These are phyloP conservation scores for Lithosia quadra DNA, from an alignment of 2,888 invertebrate genomes.

Conservation along the genomic window DNA sequence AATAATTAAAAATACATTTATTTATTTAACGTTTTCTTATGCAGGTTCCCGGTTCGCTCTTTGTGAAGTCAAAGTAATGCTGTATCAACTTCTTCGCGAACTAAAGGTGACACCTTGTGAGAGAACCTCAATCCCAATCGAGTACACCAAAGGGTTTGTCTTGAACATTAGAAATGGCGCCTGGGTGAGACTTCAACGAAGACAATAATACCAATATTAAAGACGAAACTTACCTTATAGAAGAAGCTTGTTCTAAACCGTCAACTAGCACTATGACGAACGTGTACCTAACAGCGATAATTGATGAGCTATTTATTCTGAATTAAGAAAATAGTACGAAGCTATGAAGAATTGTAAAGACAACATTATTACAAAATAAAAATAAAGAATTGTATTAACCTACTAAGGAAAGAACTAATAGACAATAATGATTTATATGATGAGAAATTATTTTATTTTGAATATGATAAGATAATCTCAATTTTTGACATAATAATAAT, in stretches of 20 bases:
- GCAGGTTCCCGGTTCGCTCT: constrained; percentile 67
- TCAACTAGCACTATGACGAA: too few relatives aligned
- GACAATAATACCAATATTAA: not conserved
- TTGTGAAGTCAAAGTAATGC: constrained; percentile 64
- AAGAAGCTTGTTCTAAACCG: not conserved
- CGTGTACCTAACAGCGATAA: too few relatives aligned
- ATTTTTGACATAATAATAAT: too few relatives aligned
- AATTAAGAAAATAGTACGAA: too few relatives aligned
- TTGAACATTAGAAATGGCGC: constrained; percentile 11
- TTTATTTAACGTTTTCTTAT: not conserved
- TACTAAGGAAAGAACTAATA: too few relatives aligned
- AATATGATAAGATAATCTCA: too few relatives aligned
- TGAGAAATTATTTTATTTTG: too few relatives aligned
- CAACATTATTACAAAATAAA: too few relatives aligned
- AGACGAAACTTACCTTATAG: not conserved
- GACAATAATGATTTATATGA: too few relatives aligned
- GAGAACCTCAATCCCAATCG: constrained; percentile 53
- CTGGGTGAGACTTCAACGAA: constrained; percentile 11
- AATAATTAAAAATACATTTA: not conserved
- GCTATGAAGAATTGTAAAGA: too few relatives aligned
- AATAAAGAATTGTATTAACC: too few relatives aligned
- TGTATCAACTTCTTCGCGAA: constrained; percentile 60
- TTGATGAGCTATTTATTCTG: too few relatives aligned
- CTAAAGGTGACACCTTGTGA: constrained; percentile 58
- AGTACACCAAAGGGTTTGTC: constrained; percentile 7